Conservation (phyloP, 2,888 invertebrate genomes). For the Julus scandinavius region DNA sequence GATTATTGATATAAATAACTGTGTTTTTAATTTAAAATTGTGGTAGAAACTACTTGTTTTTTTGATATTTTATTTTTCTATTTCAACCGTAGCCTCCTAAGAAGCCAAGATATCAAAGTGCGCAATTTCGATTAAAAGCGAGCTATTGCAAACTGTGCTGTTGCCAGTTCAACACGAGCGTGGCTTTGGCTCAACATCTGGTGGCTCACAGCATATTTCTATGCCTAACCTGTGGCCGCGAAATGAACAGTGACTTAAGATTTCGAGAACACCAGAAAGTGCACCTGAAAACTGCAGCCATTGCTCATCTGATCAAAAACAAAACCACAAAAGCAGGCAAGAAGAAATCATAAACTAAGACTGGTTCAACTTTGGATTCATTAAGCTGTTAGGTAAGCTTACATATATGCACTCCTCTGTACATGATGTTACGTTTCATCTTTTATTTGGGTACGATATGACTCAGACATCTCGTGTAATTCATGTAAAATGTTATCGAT, state of each 20-base stretch:
- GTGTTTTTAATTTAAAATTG: no score
- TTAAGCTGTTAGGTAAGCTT: neutral
- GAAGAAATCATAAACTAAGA: neutral
- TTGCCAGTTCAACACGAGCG: constrained; percentile 54
- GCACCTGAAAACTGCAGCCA: neutral
- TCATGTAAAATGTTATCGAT: constrained; percentile 4
- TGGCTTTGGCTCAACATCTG: constrained; percentile 55
- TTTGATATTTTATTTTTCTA: neutral
- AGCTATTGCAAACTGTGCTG: constrained; percentile 55
- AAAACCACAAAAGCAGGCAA: neutral
- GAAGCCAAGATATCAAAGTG: neutral
- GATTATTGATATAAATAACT: no score
- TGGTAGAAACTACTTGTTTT: neutral
- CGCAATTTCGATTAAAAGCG: constrained; percentile 44
- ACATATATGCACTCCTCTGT: neutral
- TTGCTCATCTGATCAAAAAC: neutral
- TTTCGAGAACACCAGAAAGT: constrained; percentile 55
- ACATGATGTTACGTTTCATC: neutral
- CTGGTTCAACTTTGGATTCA: neutral
- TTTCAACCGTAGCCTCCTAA: neutral
- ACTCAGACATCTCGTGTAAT: neutral
- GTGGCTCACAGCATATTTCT: constrained; percentile 54
- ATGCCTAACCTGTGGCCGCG: constrained; percentile 54
- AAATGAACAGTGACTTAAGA: constrained; percentile 49
- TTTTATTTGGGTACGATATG: neutral